A percentile compares a stretch with the other conserved stretches of the same genome.
Conservation (phyloP, 2,797 vertebrate genomes). For the Anisognathus igniventris region DNA sequence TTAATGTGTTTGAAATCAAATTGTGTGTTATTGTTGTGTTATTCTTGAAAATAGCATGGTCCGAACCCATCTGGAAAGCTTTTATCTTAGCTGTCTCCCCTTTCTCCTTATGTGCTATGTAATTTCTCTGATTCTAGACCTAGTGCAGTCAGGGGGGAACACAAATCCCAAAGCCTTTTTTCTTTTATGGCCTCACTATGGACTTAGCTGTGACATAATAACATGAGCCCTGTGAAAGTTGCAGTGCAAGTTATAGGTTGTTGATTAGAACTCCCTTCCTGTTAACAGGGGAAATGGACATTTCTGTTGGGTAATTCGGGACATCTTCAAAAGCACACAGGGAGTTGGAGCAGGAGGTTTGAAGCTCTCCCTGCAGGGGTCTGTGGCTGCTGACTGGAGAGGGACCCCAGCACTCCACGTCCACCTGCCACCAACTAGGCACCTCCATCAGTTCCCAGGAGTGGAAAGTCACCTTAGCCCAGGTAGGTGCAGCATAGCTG, state of each 20-base stretch:
- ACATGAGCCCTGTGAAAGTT: background rate
- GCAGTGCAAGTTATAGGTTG: background rate
- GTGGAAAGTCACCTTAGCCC: background rate
- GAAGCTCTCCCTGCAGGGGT: background rate
- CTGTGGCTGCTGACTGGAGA: background rate
- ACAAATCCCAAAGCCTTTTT: background rate
- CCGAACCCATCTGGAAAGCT: background rate
- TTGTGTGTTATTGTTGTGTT: rapidly evolving
- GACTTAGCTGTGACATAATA: background rate
- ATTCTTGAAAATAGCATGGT: background rate
- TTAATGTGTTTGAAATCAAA: background rate
- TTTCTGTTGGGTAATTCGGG: background rate
- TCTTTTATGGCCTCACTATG: background rate
- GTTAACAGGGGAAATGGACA: background rate
- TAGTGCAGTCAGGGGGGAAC: rapidly evolving
- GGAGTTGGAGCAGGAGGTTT: background rate
- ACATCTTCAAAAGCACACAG: background rate
- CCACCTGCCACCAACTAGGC: background rate
- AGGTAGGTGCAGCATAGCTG: background rate
- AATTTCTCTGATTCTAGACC: background rate
- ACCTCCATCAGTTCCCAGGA: background rate
- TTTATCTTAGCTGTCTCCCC: background rate
- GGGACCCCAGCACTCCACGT: too few relatives aligned
- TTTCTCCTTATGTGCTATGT: background rate
- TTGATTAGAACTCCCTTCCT: background rate